These are phyloP conservation scores for Tenualosa thibaudeaui DNA, from an alignment of 2,797 vertebrate genomes.

Conservation along the genomic window DNA sequence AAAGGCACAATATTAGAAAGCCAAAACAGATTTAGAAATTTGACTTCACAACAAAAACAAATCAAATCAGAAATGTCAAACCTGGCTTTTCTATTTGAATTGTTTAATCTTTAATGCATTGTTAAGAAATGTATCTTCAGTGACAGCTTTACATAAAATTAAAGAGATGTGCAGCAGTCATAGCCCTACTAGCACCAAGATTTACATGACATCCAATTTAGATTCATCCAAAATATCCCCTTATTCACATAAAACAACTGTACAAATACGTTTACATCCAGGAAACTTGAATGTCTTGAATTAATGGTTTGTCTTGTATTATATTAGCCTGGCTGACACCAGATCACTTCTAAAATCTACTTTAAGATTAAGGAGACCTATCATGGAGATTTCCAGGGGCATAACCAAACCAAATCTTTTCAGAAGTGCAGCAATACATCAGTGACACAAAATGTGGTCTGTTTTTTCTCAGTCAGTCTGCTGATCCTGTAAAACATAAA, in stretches of 20 bases:
- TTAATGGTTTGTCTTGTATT: neutral
- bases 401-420: too few relatives aligned
- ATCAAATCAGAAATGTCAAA: too few relatives aligned
- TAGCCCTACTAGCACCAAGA: neutral
- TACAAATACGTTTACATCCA: neutral
- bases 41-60: too few relatives aligned
- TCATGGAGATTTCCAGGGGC: too few relatives aligned
- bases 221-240: neutral
- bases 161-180: neutral
- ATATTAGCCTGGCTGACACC: too few relatives aligned
- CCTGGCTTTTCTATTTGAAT: too few relatives aligned
- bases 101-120: too few relatives aligned
- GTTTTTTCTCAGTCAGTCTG: neutral
- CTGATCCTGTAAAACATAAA: neutral
- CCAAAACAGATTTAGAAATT: too few relatives aligned
- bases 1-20: too few relatives aligned
- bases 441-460: neutral
- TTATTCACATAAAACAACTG: neutral
- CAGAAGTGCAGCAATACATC: neutral
- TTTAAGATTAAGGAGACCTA: too few relatives aligned
- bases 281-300: neutral
- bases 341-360: too few relatives aligned
- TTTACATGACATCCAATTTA: neutral
- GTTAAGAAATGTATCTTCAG: neutral
- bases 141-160: neutral